Evolutionary conservation across 2,113 vertebrate genomes (phyloP).

Genomic region (Mixornis gularis): DNA sequence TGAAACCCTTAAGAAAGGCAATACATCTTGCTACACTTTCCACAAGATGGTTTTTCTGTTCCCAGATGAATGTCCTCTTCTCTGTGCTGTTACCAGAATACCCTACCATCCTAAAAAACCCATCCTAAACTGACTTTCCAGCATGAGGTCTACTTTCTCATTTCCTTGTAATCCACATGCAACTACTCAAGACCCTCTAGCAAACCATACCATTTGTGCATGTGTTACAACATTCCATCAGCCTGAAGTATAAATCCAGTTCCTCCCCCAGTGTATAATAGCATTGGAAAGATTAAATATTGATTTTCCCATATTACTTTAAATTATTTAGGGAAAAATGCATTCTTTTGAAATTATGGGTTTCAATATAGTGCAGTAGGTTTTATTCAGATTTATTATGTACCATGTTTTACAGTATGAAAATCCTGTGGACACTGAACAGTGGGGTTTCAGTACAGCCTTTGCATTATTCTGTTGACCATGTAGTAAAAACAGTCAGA

Average conservation of each 20-base stretch:
- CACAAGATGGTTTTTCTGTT: background rate
- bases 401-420: background rate
- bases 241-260: background rate
- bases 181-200: background rate
- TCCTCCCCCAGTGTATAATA: background rate
- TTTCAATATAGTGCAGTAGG: background rate
- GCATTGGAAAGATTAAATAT: conserved; percentile 57
- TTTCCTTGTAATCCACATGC: background rate
- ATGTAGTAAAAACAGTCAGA: background rate
- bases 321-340: conserved; percentile 14
- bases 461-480: background rate
- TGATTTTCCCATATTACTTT: conserved; percentile 53
- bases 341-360: conserved; percentile 4
- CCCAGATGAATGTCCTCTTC: background rate
- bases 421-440: background rate
- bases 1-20: background rate
- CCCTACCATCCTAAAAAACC: background rate
- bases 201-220: background rate
- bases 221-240: background rate
- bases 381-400: conserved; percentile 33
- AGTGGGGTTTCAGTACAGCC: background rate
- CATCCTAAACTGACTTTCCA: background rate
- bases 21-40: background rate
- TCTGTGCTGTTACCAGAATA: background rate
- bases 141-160: background rate